Evolutionary conservation across 1,140 invertebrate species (phyloP), one percentile per base, ranked within the genome.

Genomic region (Littorina saxatilis): DNA sequence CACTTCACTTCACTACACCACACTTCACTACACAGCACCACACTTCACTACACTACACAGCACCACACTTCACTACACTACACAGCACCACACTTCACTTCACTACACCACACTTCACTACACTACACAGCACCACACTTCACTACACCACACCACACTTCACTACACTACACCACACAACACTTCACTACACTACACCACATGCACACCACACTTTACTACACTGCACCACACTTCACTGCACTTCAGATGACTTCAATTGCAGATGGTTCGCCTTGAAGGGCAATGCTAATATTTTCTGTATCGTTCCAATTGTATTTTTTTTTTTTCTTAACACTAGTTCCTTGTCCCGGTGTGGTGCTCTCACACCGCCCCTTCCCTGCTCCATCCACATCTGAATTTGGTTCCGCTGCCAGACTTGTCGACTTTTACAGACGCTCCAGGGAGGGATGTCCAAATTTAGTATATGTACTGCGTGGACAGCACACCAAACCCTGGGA

Each of bases 161-260:
- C 52, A 58, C 5, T 58, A 58, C 52, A 58, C 52, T 58, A 58
- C 52, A 58, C 52, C 27, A 20, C 52, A 32, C 47, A 32, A 55
- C 74, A 52, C 74, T 55, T 29, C 47, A 77, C 74, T 55, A 77
- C 74, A 32, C 74, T 29, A 50, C 74, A 77, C 74, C 47, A 55
- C 74, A 55, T 35, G n/a, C n/a, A 55, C 74, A 77, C 50, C 15
- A 77, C 27, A 77, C 74, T 77, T 9, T 32, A 77, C 47, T 77
- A 55, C 74, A 55, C 74, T 58, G 55, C 50, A 77, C 74, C 37
- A 29, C 43, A 77, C 74, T 77, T 9, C 52, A 77, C 50, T 39
- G 20, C 50, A 77, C 74, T 77, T 55, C 74, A 77, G 43, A 15
- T 29, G 43, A 77, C 47, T 58, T 20, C 50, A 52, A n/a, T n/a